Evolutionary conservation across 2,888 invertebrate genomes (phyloP), one percentile per base, ranked within the genome.

Genomic region (Tipula confusa): DNA sequence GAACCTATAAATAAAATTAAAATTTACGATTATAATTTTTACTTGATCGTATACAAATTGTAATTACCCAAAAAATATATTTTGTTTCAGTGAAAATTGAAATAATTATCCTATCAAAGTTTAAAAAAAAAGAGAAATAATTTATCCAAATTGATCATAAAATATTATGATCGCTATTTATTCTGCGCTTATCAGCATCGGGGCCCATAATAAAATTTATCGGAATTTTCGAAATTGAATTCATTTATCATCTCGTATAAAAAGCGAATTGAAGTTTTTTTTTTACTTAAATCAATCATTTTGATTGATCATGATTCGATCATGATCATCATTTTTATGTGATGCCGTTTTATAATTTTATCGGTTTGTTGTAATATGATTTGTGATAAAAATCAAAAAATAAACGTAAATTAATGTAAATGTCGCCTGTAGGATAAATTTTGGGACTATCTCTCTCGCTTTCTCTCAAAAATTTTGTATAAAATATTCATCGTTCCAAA

Each of bases 161-260:
- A 64, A 64, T 64, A 64, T 64, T 64, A 64, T 64, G 64, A 64
- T 64, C 64, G 64, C 24, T 64, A 64, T 64, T 64, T 64, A 64
- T 64, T 64, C 9, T 64, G 64, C 64, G 64, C 64, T 64, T 64
- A 64, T 64, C 64, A 64, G 24, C 64, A 64, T 43, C 43, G 38
- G 11, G n/a, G 43, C 2, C 43, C 43, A 64, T 24, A n/a, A n/a
- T n/a, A 64, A 64, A 64, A 64, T 64, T 64, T 64, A 64, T 64
- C 64, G 1, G 64, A 64, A 64, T 64, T 64, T 64, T 64, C 64
- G n/a, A 64, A 64, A 64, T 64, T 64, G 64, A 64, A 64, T 64
- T 64, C n/a, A n/a, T n/a, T n/a, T n/a, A n/a, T n/a, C n/a, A n/a
- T 64, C 9, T 15, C 43, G 24, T 43, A 6, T 38, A 38, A 4